A percentile compares a stretch with the other conserved stretches of the same genome.
Conservation (phyloP, 1,140 invertebrate genomes). For the Glossosoma conforme region DNA sequence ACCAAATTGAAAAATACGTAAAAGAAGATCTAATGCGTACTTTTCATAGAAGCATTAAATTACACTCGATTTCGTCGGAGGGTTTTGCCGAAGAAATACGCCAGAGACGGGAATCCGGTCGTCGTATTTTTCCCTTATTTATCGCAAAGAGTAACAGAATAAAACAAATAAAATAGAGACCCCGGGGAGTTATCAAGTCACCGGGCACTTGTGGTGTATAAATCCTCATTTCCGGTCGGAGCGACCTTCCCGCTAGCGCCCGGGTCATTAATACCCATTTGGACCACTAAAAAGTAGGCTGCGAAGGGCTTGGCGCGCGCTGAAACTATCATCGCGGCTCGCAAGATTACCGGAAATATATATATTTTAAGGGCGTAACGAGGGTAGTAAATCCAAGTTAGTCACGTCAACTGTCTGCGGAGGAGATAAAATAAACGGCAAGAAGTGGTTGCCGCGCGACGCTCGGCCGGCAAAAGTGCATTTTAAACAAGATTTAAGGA, state of each 20-base stretch:
- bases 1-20: no score
- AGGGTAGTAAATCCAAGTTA: conserved; percentile 26
- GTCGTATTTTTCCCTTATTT: conserved; percentile 1
- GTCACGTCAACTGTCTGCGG: conserved; percentile 25
- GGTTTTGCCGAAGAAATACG: no score
- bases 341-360: conserved; percentile 23
- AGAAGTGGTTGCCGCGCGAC: background rate
- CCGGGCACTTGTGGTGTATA: conserved; percentile 29
- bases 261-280: conserved; percentile 31
- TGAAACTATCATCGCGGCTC: conserved; percentile 28
- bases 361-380: conserved; percentile 28
- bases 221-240: conserved; percentile 32
- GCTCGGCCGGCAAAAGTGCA: conserved; percentile 13
- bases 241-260: conserved; percentile 9
- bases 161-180: conserved; percentile 27
- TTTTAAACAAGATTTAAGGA: conserved; percentile 9
- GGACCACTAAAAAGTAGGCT: conserved; percentile 19
- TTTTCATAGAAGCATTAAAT: no score
- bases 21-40: no score
- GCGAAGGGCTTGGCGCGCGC: no score
- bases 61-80: no score
- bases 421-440: background rate
- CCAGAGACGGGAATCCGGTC: no score
- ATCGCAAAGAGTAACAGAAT: conserved; percentile 19
- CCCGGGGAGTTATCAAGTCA: conserved; percentile 25